Evolutionary conservation across 2,888 invertebrate genomes (phyloP).

Genomic region (Cepaea hortensis): DNA sequence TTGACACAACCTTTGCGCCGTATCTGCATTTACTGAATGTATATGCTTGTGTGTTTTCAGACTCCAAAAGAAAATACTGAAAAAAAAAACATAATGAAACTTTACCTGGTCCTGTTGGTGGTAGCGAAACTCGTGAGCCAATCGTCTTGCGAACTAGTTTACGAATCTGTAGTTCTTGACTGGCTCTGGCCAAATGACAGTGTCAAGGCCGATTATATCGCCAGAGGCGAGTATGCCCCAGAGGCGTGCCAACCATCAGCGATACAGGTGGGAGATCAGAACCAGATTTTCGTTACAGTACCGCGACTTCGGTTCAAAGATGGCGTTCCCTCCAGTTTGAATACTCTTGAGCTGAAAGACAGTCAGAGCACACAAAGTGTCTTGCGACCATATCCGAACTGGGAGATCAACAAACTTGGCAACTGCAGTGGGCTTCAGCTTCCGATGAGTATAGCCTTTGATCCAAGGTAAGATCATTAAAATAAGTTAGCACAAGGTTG

Average conservation of each 20-base stretch:
- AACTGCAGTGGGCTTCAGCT: conserved; percentile 65
- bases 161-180: conserved; percentile 60
- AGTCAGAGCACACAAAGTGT: background rate
- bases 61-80: too few species aligned
- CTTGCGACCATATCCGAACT: conserved; percentile 62
- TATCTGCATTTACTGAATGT: too few species aligned
- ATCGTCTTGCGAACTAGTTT: conserved; percentile 38
- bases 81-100: background rate
- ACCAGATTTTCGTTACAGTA: conserved; percentile 25
- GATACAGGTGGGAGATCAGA: background rate
- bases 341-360: conserved; percentile 45
- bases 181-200: conserved; percentile 45
- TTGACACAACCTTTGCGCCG: too few species aligned
- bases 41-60: too few species aligned
- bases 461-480: conserved; percentile 53
- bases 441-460: conserved; percentile 66
- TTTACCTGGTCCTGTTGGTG: background rate
- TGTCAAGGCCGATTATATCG: conserved; percentile 13
- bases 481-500: background rate
- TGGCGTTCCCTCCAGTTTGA: conserved; percentile 38
- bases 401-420: conserved; percentile 61
- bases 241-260: conserved; percentile 10
- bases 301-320: conserved; percentile 21
- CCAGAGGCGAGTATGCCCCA: conserved; percentile 23
- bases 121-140: background rate